Evolutionary conservation across 2,888 invertebrate species (phyloP), one percentile per base, ranked within the genome.

Genomic region (Listrodromus nycthemerus): DNA sequence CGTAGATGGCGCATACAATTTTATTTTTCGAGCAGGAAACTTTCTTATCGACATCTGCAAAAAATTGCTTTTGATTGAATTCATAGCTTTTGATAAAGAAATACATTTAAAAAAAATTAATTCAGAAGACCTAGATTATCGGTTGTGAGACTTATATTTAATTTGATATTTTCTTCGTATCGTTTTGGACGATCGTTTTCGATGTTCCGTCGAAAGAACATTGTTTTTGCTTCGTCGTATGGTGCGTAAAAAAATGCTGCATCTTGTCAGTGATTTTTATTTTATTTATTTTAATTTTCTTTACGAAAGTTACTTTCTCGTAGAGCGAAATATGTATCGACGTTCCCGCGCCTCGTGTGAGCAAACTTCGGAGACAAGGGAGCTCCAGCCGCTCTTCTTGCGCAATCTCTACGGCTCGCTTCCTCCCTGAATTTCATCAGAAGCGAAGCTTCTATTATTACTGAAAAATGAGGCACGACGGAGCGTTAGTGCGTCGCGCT

Each of bases 351-450:
- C 55, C 19, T 76, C 66, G 52, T 66, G 70, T 55, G 76, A 71
- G 8, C 37, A 21, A 33, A 71, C 41, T 58, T 7, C 52, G 52
- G 24, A 37, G 48, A 37, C 55, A 55, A 55, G 55, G 71, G 30
- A 70, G 16, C 58, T 77, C 61, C 19, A n/a, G 37, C 33, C 33
- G 69, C 63, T 73, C 61, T 74, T 65, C 30, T 74, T 63, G 70
- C 45, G 74, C 70, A 82, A 82, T 79, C 52, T 66, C 33, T 61
- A 55, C 75, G 83, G 75, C 66, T 83, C 70, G 48, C 71, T 83
- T 83, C 75, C 80, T 83, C 48, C 63, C 66, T 80, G 71, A 80
- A 79, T 83, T 83, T 83, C 61, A 76, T 80, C 66, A 76, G 66
- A 71, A 63, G 37, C 58, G 75, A 66, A 61, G 73, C 61, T 67